Base-by-base conservation (phyloP, 2,113 vertebrate species). In the Galbula dea region DNA sequence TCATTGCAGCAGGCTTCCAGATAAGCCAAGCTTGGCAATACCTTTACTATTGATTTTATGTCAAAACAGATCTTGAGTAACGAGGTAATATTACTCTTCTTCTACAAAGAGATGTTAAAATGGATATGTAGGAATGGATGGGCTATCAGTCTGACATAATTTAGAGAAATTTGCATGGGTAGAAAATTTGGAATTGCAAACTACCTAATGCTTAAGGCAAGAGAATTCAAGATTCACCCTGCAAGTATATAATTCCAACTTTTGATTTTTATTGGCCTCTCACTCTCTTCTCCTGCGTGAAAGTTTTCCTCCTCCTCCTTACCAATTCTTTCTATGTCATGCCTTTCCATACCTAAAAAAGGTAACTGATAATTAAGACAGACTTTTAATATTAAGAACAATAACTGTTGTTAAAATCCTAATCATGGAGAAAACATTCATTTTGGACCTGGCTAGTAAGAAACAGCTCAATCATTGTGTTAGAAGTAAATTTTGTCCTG, bases 11-110 rank as follows among this genome's bases (percentile, higher is more conserved):
- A 88, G 36, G 55, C 80, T 94, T 93, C 82, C 88, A 95, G 67
- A 68, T 58, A 67, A 94, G 61, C 52, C 67, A 87, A 93, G 67
- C 73, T 90, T 92, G 65, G 87, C 86, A 95, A 91, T 91, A 91
- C 69, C 24, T 95, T 94, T 85, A 58, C 37, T 76, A 96, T 96
- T 43, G 96, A 97, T 97, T 96, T 94, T 83, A 69, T 66, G 87
- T 93, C 95, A 95, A 83, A 83, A 29, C 10, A 87, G 52, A 83
- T 59, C 89, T 93, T 80, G 82, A 81, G 55, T 78, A 92, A 84
- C 0, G 1, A 88, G 62, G 52, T 59, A 95, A 79, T 76, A 94
- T 83, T 83, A 81, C 48, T 87, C 19, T 57, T 57, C 62, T 92
- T 88, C 67, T 83, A 79, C 88, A 95, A 18, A 91, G 41, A 88